Conservation (phyloP, 2,888 invertebrate genomes). For the Drosophila histrio region DNA sequence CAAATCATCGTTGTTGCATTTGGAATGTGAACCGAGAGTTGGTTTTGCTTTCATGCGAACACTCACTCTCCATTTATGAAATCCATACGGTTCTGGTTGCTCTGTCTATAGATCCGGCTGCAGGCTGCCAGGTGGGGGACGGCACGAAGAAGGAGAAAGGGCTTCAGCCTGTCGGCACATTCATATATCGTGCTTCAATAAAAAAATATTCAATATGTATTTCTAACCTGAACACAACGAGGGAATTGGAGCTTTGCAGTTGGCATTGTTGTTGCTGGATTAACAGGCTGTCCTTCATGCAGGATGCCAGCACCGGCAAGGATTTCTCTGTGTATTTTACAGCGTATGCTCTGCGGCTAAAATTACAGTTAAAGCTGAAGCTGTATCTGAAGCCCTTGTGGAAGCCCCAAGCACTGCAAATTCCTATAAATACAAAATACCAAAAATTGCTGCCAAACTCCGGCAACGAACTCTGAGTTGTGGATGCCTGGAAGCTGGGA, state of each 20-base stretch:
- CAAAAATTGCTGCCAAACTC: constrained; percentile 53
- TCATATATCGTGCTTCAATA: constrained; percentile 66
- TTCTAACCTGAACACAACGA: constrained; percentile 55
- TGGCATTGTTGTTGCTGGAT: constrained; percentile 65
- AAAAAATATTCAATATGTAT: constrained; percentile 76
- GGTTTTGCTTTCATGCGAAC: constrained; percentile 42
- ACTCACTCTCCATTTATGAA: constrained; percentile 6
- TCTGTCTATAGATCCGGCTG: not conserved
- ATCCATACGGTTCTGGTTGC: constrained; percentile 8
- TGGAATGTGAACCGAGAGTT: constrained; percentile 67
- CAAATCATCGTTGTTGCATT: constrained; percentile 34
- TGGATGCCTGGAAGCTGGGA: constrained; percentile 16
- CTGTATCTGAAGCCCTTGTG: constrained; percentile 1
- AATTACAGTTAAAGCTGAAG: constrained; percentile 22
- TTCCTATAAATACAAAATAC: constrained; percentile 55
- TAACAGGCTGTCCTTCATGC: constrained; percentile 43
- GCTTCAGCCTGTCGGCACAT: constrained; percentile 42
- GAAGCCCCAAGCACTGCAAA: constrained; percentile 35
- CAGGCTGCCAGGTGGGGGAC: not conserved
- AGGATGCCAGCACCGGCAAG: constrained; percentile 12
- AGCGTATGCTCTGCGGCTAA: constrained; percentile 43
- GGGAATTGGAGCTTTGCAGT: constrained; percentile 17
- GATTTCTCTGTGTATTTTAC: constrained; percentile 28
- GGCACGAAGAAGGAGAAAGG: not conserved
- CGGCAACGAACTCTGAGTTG: constrained; percentile 7